phyloP scores from a whole-genome alignment of 2,888 invertebrate species.

The Colostygia pectinataria region DNA sequence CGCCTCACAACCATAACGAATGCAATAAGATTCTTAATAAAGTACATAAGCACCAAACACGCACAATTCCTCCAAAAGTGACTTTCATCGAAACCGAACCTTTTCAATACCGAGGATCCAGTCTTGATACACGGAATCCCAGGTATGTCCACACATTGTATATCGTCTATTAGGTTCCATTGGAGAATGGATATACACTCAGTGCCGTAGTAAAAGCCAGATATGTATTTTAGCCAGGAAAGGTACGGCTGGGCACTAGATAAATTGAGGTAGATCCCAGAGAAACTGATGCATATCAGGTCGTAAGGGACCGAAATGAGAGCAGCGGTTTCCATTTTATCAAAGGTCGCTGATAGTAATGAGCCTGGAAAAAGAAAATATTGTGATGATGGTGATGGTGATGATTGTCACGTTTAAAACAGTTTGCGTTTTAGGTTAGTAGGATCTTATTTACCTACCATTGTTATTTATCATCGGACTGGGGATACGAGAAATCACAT shows the following conservation, averaged over 20 bases:
- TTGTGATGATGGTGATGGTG: constrained; percentile 4
- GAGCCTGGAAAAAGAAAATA: constrained; percentile 70
- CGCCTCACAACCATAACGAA: constrained; percentile 70
- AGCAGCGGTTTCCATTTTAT: constrained; percentile 86
- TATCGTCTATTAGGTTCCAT: constrained; percentile 84
- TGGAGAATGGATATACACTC: constrained; percentile 87
- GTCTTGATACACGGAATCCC: constrained; percentile 84
- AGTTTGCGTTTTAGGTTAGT: too few relatives aligned
- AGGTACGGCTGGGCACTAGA: constrained; percentile 78
- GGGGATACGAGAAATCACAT: too few relatives aligned
- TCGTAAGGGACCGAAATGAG: constrained; percentile 87
- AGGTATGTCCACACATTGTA: constrained; percentile 81
- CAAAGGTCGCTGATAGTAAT: constrained; percentile 87
- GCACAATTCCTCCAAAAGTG: constrained; percentile 71
- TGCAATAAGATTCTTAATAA: constrained; percentile 63
- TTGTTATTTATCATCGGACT: too few relatives aligned
- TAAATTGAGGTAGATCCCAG: constrained; percentile 87
- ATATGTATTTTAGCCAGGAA: constrained; percentile 85
- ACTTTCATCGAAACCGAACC: constrained; percentile 75
- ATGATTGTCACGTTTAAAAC: too few relatives aligned
- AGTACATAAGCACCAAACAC: constrained; percentile 67
- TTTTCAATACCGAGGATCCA: constrained; percentile 83
- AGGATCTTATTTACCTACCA: background rate
- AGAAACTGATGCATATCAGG: constrained; percentile 84
- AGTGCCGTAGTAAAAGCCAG: constrained; percentile 87